Base-by-base conservation (phyloP, 2,797 vertebrate genomes). In the Galaxias olidus region DNA sequence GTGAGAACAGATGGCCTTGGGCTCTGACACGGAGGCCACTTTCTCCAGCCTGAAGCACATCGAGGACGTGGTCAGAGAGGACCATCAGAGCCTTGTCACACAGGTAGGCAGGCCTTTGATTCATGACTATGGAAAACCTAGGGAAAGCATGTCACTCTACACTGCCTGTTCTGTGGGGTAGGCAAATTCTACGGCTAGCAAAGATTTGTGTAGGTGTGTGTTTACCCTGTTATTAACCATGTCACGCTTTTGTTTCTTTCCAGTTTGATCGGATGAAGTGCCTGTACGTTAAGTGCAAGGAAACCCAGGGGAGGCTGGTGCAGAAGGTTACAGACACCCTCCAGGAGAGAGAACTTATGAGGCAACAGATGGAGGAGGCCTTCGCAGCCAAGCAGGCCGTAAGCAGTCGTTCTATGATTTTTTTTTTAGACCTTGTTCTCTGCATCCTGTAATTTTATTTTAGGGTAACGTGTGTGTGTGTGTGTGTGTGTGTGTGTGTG, bases 351-450 rank as follows among this genome's bases (percentile, higher is more conserved):
- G 86, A 92, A 9, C 80, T 89, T 56, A 92, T 93, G 89, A 92
- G 59, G 71, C 72, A 59, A 41, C 55, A 15, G 69, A 92, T 90
- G 60, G 92, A 94, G 0, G 83, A 92, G 42, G 92, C 93, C 18
- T 63, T 92, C 12, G 61, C 6, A 68, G 81, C 83, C 71, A 94
- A 92, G 75, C 85, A 93, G 18, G 88, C 86, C 71, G 96, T 98
- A 90, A 87, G 80, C 19, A 30, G 30, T 30, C 30, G n/a, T n/a
- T n/a, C n/a, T n/a, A n/a, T n/a, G n/a, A n/a, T n/a, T n/a, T n/a
- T n/a, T n/a, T n/a, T n/a, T n/a, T n/a, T n/a, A n/a, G n/a, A n/a
- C n/a, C n/a, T n/a, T n/a, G n/a, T n/a, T n/a, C n/a, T n/a, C n/a
- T n/a, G n/a, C n/a, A n/a, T n/a, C n/a, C n/a, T n/a, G n/a, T n/a